Percentiles rank a stretch among this genome's conserved stretches.
Evolutionary conservation across 1,140 invertebrate genomes (phyloP).

Genomic region (Adelges cooleyi): DNA sequence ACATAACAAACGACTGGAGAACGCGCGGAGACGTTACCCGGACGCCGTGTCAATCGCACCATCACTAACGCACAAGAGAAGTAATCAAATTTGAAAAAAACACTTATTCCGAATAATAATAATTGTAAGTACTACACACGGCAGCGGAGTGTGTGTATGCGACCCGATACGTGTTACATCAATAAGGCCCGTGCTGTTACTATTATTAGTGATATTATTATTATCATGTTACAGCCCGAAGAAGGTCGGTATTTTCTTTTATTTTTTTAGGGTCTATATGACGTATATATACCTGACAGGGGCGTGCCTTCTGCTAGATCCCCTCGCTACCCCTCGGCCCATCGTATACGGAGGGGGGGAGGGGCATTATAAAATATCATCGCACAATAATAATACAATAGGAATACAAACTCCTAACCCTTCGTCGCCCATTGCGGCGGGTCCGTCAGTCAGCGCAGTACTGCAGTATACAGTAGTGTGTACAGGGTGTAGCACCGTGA

Average conservation of each 20-base stretch:
- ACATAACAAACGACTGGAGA: no score
- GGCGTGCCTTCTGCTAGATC: conserved; percentile 1
- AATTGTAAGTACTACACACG: background rate
- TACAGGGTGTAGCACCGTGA: background rate
- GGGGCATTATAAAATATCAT: no score
- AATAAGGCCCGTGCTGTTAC: conserved; percentile 13
- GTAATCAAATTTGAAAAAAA: no score
- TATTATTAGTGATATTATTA: background rate
- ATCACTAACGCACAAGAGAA: no score
- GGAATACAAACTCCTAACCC: background rate
- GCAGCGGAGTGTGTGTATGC: background rate
- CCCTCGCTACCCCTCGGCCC: background rate
- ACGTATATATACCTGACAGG: conserved; percentile 6
- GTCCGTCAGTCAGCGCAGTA: background rate
- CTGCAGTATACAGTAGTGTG: background rate
- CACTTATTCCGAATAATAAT: no score
- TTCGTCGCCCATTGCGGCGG: background rate
- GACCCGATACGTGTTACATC: conserved; percentile 10
- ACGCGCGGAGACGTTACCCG: no score
- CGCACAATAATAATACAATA: no score
- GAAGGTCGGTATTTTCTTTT: conserved; percentile 9
- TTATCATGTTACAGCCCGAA: background rate
- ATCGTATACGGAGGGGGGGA: background rate
- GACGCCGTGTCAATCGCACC: no score
- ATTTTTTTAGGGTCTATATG: background rate